Base-by-base conservation (phyloP, 2,888 invertebrate genomes). In the Cryptosula pallasiana region DNA sequence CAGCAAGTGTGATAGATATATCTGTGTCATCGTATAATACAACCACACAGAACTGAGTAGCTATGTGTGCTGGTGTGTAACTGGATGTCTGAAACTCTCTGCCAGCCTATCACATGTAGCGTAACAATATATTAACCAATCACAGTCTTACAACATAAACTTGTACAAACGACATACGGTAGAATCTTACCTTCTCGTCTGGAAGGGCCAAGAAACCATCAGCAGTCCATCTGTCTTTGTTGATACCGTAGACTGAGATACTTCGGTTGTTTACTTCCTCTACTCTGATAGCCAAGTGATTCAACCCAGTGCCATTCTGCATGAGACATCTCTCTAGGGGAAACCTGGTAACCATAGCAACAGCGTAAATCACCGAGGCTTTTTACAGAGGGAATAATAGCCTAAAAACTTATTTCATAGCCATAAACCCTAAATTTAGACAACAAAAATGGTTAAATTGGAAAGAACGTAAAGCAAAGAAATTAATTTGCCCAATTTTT, bases 211-310 rank as follows among this genome's bases (percentile, higher is more conserved):
- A 32, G n/a, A 63, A 63, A 3, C 63, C 63, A 32, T 63, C 63
- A 32, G 63, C 63, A 13, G 63, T 63, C 63, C 63, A 63, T 27
- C 63, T 63, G 63, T 63, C 63, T n/a, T 63, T 63, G 32, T 63
- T 63, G 16, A 63, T 63, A 32, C 63, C 63, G 32, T 63, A 63
- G 27, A 63, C 63, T 25, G 63, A 63, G 32, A 63, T 63, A 63
- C 63, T 63, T 34, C 63, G 25, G 27, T 63, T 63, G 32, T 63
- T 63, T 2, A 63, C 63, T 34, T 63, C 63, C n/a, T 27, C 32
- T 3, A 63, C 27, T 27, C 32, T 63, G 27, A 63, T n/a, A 63
- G 63, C 63, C n/a, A 63, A 32, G 29, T 63, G 63, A 16, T 63
- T 32, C 9, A 63, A n/a, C 5, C 63, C 63, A 3, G 63, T 63